Base-by-base conservation (phyloP, 1,140 invertebrate genomes). In the Drosophila kikkawai region DNA sequence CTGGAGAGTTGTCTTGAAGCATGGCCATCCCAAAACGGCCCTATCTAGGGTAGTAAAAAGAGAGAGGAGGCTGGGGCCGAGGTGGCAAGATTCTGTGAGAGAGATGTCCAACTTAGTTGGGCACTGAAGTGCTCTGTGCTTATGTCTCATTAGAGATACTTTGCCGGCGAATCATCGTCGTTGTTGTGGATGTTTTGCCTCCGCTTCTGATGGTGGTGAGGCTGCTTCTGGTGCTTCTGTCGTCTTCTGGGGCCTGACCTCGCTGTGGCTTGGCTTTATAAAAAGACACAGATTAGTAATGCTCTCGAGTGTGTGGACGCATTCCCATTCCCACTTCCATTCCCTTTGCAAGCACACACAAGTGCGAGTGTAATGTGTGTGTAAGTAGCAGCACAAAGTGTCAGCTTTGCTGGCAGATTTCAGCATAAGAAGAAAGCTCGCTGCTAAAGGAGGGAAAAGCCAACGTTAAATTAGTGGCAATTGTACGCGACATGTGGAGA, bases 141-240 rank as follows among this genome's bases (percentile, higher is more conserved):
- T 88, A 88, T 80, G 85, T 88, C 84, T 87, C 84, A 88, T 87
- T 87, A 87, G 84, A 84, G 80, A 84, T 87, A 90, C 84, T 90
- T 88, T 87, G 87, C 80, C 71, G 69, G 65, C 75, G 70, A 82
- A 82, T 79, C 80, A 66, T 77, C 53, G 51, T 47, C 57, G 59
- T 63, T 50, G 61, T 41, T 22, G 56, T 57, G 44, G 56, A 26
- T 69, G 71, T 17, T 45, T 45, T 39, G 64, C 17, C 42, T 15
- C 36, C 55, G 26, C 17, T 65, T 29, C n/a, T 37, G 60, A 4
- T 19, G 29, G 17, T n/a, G 47, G 13, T 53, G 44, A 13, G 19
- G 44, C 29, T 69, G 17, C 44, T 47, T 45, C 37, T 44, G 17
- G n/a, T 34, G 13, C 36, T 60, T 42, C 34, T 48, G 42, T 59